Evolutionary conservation across 2,888 invertebrate genomes (phyloP).

Genomic region (Yponomeuta plumbellus): DNA sequence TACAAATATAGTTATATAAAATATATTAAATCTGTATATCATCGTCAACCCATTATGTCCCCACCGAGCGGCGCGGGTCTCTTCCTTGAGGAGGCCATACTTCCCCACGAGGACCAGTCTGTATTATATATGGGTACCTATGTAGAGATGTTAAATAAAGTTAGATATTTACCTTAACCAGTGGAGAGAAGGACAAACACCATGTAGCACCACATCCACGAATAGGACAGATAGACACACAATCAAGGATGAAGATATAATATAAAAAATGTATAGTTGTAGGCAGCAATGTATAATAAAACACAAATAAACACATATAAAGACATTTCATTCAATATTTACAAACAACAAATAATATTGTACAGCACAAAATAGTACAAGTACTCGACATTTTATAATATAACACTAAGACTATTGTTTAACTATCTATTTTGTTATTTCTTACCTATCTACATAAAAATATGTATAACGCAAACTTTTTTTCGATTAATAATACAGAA

Average conservation of each 20-base stretch:
- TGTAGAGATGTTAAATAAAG: background rate
- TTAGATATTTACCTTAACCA: slow-evolving; percentile 11
- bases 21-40: too few relatives aligned
- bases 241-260: background rate
- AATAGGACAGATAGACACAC: background rate
- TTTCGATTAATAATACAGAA: background rate
- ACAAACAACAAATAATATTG: slow-evolving; percentile 39
- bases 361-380: background rate
- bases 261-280: background rate
- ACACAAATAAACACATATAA: slow-evolving; percentile 53
- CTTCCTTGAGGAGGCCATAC: too few relatives aligned
- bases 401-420: background rate
- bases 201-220: background rate
- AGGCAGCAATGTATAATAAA: slow-evolving; percentile 39
- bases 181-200: background rate
- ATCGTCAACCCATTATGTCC: too few relatives aligned
- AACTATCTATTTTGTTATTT: background rate
- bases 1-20: too few relatives aligned
- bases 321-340: slow-evolving; percentile 63
- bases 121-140: background rate
- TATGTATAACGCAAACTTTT: background rate
- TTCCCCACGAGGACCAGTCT: too few relatives aligned
- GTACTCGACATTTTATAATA: background rate
- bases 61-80: too few relatives aligned
- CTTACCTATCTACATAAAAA: background rate